Evolutionary conservation across 2,113 vertebrate species (phyloP).

Genomic region (Amphiprion percula): DNA sequence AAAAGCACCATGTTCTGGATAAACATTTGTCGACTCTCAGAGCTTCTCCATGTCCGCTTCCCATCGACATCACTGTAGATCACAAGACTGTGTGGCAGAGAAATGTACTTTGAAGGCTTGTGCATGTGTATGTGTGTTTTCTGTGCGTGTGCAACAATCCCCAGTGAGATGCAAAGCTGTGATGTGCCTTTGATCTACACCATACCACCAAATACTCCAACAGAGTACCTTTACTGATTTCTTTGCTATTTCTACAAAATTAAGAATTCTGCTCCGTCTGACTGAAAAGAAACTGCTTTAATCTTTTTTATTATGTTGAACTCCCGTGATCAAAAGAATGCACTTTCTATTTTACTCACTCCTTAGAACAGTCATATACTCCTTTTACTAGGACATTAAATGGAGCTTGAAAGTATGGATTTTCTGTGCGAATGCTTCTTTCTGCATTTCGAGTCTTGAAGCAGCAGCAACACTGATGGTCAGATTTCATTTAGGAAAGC

Average conservation of each 20-base stretch:
- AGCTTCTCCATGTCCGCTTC: slow-evolving; percentile 91
- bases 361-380: slow-evolving; percentile 70
- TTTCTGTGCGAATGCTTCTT: slow-evolving; percentile 69
- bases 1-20: slow-evolving; percentile 86
- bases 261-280: slow-evolving; percentile 67
- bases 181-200: slow-evolving; percentile 78
- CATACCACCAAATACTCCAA: slow-evolving; percentile 72
- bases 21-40: slow-evolving; percentile 85
- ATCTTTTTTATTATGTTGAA: slow-evolving; percentile 68
- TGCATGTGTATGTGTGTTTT: slow-evolving; percentile 72
- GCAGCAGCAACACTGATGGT: too few species aligned
- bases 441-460: slow-evolving; percentile 11
- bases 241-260: slow-evolving; percentile 73
- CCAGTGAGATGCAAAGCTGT: slow-evolving; percentile 76
- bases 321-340: slow-evolving; percentile 73
- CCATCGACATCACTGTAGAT: slow-evolving; percentile 83
- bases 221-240: slow-evolving; percentile 61
- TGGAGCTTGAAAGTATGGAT: slow-evolving; percentile 76
- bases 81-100: slow-evolving; percentile 40
- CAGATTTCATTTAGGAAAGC: too few species aligned
- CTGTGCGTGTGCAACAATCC: slow-evolving; percentile 77
- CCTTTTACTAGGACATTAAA: slow-evolving; percentile 79
- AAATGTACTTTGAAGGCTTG: slow-evolving; percentile 65
- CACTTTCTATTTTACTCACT: slow-evolving; percentile 79
- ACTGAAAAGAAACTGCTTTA: slow-evolving; percentile 71